Conservation (phyloP, 2,888 invertebrate species). For the Acleris emargana region DNA sequence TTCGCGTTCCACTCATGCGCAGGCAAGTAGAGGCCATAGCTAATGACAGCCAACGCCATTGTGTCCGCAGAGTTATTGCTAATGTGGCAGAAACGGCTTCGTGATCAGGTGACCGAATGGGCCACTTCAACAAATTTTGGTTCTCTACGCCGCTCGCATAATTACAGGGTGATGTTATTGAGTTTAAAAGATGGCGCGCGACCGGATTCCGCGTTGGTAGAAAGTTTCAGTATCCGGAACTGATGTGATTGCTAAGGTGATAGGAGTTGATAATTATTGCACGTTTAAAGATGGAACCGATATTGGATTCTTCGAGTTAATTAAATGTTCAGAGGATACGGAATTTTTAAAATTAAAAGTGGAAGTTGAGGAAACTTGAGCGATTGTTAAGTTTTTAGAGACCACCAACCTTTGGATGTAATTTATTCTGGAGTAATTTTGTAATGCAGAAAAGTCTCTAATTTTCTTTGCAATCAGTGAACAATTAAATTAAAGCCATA, state of each 20-base stretch:
- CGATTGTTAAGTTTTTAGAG: no score
- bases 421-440: no score
- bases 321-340: no score
- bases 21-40: conserved; percentile 66
- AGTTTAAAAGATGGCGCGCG: conserved; percentile 48
- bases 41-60: conserved; percentile 69
- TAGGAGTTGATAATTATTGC: no score
- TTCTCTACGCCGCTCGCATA: conserved; percentile 45
- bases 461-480: not conserved
- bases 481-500: conserved; percentile 3
- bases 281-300: no score
- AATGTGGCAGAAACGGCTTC: conserved; percentile 60
- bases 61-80: conserved; percentile 65
- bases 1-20: conserved; percentile 68
- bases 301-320: no score
- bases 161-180: conserved; percentile 55
- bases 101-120: conserved; percentile 63
- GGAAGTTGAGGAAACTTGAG: no score
- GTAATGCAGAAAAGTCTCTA: no score
- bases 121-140: conserved; percentile 63
- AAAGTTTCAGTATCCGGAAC: conserved; percentile 11
- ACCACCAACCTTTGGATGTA: no score
- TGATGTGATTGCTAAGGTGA: not conserved
- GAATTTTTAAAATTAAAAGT: no score
- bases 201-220: conserved; percentile 33